Conservation (phyloP, 2,888 invertebrate genomes). For the Adelphocoris suturalis region DNA sequence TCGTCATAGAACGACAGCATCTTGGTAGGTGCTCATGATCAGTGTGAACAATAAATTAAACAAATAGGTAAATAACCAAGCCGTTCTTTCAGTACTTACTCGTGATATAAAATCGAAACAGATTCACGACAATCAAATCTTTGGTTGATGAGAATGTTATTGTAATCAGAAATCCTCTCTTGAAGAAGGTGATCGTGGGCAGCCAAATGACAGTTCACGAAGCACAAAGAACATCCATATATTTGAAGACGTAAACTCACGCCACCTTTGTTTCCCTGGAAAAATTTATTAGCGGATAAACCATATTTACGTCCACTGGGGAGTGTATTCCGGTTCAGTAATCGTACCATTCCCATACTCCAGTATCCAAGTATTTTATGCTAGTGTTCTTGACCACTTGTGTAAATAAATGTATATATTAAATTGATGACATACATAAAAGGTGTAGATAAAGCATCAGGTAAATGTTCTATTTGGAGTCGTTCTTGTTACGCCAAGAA, state of each 20-base stretch:
- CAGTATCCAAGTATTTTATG: no score
- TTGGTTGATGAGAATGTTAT: slow-evolving; percentile 90
- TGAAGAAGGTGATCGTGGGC: slow-evolving; percentile 92
- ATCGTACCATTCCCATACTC: no score
- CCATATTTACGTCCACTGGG: not conserved
- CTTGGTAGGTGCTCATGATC: no score
- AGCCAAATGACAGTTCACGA: slow-evolving; percentile 93
- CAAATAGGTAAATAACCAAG: no score
- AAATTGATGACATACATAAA: no score
- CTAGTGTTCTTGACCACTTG: no score
- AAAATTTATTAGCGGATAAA: not conserved
- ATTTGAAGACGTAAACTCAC: slow-evolving; percentile 92
- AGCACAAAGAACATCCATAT: slow-evolving; percentile 92
- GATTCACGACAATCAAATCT: slow-evolving; percentile 88
- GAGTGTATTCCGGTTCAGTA: not conserved
- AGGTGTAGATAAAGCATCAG: no score
- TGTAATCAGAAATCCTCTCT: slow-evolving; percentile 93
- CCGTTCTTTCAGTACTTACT: slow-evolving; percentile 85
- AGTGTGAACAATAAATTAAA: no score
- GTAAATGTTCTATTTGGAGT: no score
- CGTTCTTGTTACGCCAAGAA: no score
- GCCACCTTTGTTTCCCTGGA: slow-evolving; percentile 96
- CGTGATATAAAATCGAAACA: slow-evolving; percentile 92
- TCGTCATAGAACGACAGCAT: no score
- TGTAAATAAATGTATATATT: no score